phyloP scores from a whole-genome alignment of 2,113 vertebrate genomes.

The Perca flavescens region DNA sequence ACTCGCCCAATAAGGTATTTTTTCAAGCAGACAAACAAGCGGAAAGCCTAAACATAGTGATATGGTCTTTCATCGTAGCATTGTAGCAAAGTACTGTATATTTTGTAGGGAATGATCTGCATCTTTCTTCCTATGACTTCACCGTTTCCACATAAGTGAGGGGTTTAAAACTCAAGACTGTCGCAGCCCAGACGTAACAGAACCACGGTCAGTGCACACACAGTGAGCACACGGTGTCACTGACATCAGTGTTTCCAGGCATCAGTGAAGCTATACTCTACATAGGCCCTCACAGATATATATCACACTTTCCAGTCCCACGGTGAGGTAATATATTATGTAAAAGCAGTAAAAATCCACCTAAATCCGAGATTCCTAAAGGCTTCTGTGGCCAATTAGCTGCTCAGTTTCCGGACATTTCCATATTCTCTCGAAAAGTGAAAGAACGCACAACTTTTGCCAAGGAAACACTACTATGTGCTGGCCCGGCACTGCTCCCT shows the following conservation, averaged over 20 bases:
- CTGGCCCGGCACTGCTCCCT: constrained; percentile 51
- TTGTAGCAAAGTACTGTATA: background rate
- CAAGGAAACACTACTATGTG: constrained; percentile 69
- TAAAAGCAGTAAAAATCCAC: constrained; percentile 63
- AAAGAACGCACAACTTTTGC: constrained; percentile 65
- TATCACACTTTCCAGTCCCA: constrained; percentile 77
- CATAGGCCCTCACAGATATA: constrained; percentile 43
- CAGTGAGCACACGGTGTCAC: constrained; percentile 30
- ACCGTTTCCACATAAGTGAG: constrained; percentile 60
- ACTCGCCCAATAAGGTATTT: background rate
- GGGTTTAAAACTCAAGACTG: constrained; percentile 47
- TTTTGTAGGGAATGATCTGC: constrained; percentile 13
- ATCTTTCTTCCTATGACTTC: constrained; percentile 54
- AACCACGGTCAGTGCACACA: constrained; percentile 31
- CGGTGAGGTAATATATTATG: constrained; percentile 62
- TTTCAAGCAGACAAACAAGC: background rate
- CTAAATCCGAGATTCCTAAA: constrained; percentile 64
- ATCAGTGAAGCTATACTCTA: constrained; percentile 37
- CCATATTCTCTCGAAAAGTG: constrained; percentile 71
- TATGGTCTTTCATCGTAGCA: background rate
- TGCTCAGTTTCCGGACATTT: constrained; percentile 72
- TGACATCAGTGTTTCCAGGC: constrained; percentile 79
- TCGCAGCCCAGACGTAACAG: constrained; percentile 33
- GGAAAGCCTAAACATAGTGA: background rate
- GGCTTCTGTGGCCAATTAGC: constrained; percentile 74